Conservation (phyloP, 1,140 invertebrate species). For the Drosophila mayri region DNA sequence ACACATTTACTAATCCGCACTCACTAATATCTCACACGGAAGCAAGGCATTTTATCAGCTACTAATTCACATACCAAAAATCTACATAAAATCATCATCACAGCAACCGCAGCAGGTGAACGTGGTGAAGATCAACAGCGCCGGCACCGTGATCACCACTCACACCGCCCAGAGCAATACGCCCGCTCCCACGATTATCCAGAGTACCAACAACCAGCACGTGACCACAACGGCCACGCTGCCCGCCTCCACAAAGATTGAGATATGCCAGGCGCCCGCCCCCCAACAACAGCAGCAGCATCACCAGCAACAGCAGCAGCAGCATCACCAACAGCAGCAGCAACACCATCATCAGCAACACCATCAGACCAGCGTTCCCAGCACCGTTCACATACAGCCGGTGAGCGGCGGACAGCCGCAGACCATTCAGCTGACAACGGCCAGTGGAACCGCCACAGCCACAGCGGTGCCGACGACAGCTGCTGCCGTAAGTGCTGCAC, state of each 20-base stretch:
- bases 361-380: constrained; percentile 23
- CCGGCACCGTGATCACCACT: constrained; percentile 81
- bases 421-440: constrained; percentile 69
- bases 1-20: background rate
- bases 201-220: constrained; percentile 83
- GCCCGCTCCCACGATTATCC: constrained; percentile 78
- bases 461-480: constrained; percentile 85
- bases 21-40: background rate
- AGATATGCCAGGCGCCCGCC: constrained; percentile 76
- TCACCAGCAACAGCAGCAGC: constrained; percentile 64
- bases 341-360: constrained; percentile 34
- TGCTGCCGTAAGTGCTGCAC: constrained; percentile 81
- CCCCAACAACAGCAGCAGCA: constrained; percentile 66
- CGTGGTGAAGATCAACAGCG: constrained; percentile 82
- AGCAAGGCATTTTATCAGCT: constrained; percentile 5
- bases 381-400: constrained; percentile 68
- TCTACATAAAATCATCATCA: constrained; percentile 8
- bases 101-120: constrained; percentile 85
- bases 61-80: constrained; percentile 29
- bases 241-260: constrained; percentile 82
- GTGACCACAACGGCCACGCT: constrained; percentile 81
- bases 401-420: constrained; percentile 61
- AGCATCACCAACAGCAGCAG: constrained; percentile 81
- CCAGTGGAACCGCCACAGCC: constrained; percentile 70
- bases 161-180: constrained; percentile 76